phyloP scores from a whole-genome alignment of 2,888 invertebrate species.

The Troides aeacus region DNA sequence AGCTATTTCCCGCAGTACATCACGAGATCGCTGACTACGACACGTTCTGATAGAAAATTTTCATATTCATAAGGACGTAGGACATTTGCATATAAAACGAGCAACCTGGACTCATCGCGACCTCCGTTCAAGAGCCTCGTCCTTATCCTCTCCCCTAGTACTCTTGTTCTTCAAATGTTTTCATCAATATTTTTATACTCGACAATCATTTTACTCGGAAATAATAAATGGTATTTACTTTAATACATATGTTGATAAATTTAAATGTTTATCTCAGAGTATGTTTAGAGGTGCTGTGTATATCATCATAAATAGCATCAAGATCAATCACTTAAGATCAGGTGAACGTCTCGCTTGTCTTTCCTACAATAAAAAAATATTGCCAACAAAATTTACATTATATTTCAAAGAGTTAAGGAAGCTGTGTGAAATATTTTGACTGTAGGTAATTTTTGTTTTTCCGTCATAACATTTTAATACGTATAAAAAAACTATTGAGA shows the following conservation, averaged over 20 bases:
- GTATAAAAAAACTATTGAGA: no score
- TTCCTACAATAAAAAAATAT: no score
- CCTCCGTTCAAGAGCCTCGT: conserved; percentile 59
- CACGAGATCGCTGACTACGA: conserved; percentile 74
- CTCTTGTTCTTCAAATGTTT: conserved; percentile 44
- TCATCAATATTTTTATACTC: background rate
- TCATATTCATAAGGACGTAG: conserved; percentile 79
- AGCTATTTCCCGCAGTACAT: conserved; percentile 57
- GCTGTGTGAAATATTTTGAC: no score
- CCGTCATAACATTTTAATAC: no score
- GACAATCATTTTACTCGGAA: background rate
- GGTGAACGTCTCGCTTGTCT: no score
- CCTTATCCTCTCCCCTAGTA: conserved; percentile 61
- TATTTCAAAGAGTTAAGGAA: no score
- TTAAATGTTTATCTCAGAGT: background rate
- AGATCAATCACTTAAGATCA: no score
- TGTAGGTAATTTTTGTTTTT: no score
- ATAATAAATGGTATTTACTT: background rate
- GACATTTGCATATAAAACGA: conserved; percentile 79
- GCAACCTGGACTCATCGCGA: conserved; percentile 59
- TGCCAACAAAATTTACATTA: no score
- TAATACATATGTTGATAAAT: background rate
- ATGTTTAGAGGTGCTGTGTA: no score
- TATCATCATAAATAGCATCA: no score
- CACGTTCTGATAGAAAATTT: conserved; percentile 80